A percentile compares a stretch with the other conserved stretches of the same genome.
These are phyloP conservation scores for Molorchus minor DNA, from an alignment of 2,888 invertebrate species.

Conservation along the genomic window DNA sequence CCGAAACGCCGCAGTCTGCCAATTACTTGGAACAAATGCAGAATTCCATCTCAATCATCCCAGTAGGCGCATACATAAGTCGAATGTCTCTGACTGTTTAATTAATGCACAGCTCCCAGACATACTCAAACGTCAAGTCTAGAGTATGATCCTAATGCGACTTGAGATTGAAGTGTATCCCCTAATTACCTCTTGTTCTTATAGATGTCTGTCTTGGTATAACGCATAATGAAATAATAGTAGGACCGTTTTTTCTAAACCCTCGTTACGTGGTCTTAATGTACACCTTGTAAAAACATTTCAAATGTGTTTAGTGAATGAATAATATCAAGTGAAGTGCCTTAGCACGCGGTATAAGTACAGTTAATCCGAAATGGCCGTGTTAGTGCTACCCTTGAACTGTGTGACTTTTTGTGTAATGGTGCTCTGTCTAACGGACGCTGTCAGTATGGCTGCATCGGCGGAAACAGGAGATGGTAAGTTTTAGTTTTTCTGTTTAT, in stretches of 20 bases:
- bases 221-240: slow-evolving; percentile 12
- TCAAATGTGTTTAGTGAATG: background rate
- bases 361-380: slow-evolving; percentile 26
- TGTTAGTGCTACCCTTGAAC: slow-evolving; percentile 29
- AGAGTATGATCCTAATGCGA: background rate
- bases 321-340: background rate
- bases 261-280: too few relatives aligned
- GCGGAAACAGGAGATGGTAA: slow-evolving; percentile 2
- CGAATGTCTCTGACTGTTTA: slow-evolving; percentile 3
- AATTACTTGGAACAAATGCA: too few relatives aligned
- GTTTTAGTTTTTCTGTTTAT: background rate
- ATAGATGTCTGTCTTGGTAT: background rate
- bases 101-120: slow-evolving; percentile 7
- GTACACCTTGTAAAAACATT: too few relatives aligned
- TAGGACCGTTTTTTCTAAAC: too few relatives aligned
- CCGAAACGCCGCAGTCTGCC: too few relatives aligned
- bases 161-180: slow-evolving; percentile 1
- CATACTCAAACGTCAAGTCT: background rate
- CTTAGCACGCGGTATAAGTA: slow-evolving; percentile 1
- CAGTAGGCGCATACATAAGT: background rate
- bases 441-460: background rate
- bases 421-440: slow-evolving; percentile 26
- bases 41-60: too few relatives aligned
- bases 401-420: slow-evolving; percentile 32
- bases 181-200: slow-evolving; percentile 5